These are phyloP conservation scores for Cynopterus sphinx DNA, from an alignment of 2,797 vertebrate species.

Conservation along the genomic window DNA sequence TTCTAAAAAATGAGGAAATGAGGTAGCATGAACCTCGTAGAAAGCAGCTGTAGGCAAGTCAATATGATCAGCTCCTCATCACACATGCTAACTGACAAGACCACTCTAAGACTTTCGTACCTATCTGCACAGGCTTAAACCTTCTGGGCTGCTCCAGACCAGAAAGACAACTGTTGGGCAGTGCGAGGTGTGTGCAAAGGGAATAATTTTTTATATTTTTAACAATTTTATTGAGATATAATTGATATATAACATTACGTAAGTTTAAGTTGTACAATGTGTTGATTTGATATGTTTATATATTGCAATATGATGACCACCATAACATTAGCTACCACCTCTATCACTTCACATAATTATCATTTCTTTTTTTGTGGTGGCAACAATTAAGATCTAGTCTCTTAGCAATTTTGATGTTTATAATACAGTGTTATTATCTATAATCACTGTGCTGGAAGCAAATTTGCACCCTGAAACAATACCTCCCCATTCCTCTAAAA, in stretches of 20 bases:
- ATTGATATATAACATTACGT: neutral
- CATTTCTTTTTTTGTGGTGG: neutral
- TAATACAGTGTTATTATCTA: neutral
- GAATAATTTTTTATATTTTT: neutral
- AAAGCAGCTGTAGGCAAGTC: neutral
- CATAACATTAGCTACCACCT: neutral
- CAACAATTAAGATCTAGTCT: neutral
- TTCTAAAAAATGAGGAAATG: neutral
- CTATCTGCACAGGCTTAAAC: neutral
- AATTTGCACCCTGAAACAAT: neutral
- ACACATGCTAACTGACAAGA: neutral
- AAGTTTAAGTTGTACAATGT: neutral
- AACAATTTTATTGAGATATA: neutral
- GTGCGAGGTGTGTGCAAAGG: neutral
- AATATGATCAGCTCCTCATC: neutral
- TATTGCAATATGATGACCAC: neutral
- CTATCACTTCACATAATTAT: neutral
- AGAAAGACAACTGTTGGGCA: neutral
- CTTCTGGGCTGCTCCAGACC: neutral
- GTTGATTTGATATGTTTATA: neutral
- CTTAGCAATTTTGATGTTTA: neutral
- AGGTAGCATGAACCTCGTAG: neutral
- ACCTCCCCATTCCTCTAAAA: neutral
- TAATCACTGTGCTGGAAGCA: neutral
- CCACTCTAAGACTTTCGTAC: neutral